A percentile compares a stretch with the other conserved stretches of the same genome.
Conservation (phyloP, 1,140 invertebrate genomes). For the Tetraneura akinire region DNA sequence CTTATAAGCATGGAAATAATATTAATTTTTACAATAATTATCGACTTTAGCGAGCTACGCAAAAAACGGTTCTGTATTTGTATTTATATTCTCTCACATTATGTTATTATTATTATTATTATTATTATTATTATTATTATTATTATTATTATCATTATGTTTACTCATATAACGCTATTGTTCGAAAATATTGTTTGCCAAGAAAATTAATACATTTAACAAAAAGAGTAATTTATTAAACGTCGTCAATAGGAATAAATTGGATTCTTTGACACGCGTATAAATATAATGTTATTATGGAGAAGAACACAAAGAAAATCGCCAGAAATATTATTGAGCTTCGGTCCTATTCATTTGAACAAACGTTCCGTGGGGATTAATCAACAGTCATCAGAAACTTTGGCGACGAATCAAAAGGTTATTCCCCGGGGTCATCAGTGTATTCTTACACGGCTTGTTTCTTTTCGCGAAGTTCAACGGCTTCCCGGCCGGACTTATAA, state of each 20-base stretch:
- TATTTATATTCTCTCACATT: too few species aligned
- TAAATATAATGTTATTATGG: neutral
- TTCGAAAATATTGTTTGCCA: too few species aligned
- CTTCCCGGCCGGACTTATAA: neutral
- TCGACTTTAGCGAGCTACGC: too few species aligned
- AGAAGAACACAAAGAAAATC: neutral
- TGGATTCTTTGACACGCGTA: neutral
- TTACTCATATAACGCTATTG: too few species aligned
- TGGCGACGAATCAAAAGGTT: slow-evolving; percentile 46
- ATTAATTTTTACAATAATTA: too few species aligned
- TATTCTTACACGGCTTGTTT: slow-evolving; percentile 35
- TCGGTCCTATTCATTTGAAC: neutral
- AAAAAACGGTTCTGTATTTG: too few species aligned
- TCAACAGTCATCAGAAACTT: slow-evolving; percentile 40
- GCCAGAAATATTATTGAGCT: slow-evolving; percentile 24
- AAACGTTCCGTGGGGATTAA: slow-evolving; percentile 31
- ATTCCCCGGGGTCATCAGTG: slow-evolving; percentile 28
- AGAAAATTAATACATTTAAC: neutral
- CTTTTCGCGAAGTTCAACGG: slow-evolving; percentile 6
- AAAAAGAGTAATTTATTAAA: neutral
- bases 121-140: too few species aligned
- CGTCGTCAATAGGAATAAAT: neutral
- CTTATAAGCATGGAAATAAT: too few species aligned
- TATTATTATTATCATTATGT: too few species aligned
- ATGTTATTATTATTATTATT: too few species aligned